These are phyloP conservation scores for Campoletis raptor DNA, from an alignment of 2,888 invertebrate species.

Conservation along the genomic window DNA sequence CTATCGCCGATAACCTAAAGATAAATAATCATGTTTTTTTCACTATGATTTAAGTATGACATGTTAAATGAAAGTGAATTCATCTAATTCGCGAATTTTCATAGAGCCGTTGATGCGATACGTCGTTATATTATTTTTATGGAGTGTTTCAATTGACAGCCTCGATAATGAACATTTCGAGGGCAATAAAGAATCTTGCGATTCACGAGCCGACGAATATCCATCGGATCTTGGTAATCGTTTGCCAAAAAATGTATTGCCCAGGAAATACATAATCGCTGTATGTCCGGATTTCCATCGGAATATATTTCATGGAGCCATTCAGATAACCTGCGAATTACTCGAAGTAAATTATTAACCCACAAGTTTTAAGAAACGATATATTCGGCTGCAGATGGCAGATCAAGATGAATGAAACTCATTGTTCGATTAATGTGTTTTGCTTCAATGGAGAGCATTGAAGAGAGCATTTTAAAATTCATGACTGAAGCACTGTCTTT, in stretches of 20 bases:
- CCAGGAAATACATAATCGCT: slow-evolving; percentile 66
- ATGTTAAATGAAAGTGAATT: slow-evolving; percentile 49
- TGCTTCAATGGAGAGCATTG: slow-evolving; percentile 27
- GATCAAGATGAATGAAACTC: slow-evolving; percentile 3
- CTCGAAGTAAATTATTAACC: slow-evolving; percentile 51
- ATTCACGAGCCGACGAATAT: not conserved
- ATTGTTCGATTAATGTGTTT: slow-evolving; percentile 1
- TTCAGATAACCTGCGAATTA: slow-evolving; percentile 64
- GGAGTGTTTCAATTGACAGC: slow-evolving; percentile 3
- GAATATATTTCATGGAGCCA: slow-evolving; percentile 64
- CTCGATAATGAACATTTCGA: slow-evolving; percentile 21
- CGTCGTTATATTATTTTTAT: slow-evolving; percentile 33
- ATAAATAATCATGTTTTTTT: slow-evolving; percentile 1
- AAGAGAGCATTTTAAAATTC: not conserved
- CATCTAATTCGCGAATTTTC: slow-evolving; percentile 25
- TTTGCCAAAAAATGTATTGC: slow-evolving; percentile 57
- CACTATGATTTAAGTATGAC: not conserved
- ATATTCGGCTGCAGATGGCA: not conserved
- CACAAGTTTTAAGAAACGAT: not conserved
- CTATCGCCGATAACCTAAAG: slow-evolving; percentile 23
- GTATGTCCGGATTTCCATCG: slow-evolving; percentile 60
- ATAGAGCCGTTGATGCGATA: slow-evolving; percentile 49
- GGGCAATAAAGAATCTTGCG: slow-evolving; percentile 4
- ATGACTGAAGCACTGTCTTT: slow-evolving; percentile 1
- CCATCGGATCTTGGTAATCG: slow-evolving; percentile 56